phyloP scores from a whole-genome alignment of 1,140 invertebrate genomes.

The Odontomachus brunneus region DNA sequence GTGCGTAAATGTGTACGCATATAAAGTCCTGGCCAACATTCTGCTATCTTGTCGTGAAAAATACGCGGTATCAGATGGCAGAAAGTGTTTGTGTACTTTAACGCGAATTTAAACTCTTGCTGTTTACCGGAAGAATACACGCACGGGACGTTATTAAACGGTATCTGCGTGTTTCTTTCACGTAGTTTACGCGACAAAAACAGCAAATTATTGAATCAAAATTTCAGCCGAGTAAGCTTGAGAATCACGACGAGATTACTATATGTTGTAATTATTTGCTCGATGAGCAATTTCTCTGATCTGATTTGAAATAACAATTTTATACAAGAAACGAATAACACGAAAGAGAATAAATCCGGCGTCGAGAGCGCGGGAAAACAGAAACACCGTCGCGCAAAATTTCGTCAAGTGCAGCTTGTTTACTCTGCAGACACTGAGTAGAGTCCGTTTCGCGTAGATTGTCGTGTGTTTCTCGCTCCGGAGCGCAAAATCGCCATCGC shows the following conservation, averaged over 20 bases:
- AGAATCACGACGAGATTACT: too few species aligned
- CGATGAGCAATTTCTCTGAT: too few species aligned
- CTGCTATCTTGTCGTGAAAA: constrained; percentile 12
- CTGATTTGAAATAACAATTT: too few species aligned
- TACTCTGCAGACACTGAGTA: too few species aligned
- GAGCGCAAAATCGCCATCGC: not conserved
- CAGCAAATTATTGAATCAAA: too few species aligned
- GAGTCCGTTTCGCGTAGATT: not conserved
- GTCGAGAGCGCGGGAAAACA: not conserved
- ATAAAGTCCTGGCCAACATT: not conserved
- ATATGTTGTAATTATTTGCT: too few species aligned
- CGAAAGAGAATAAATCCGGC: not conserved
- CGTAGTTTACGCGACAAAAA: too few species aligned
- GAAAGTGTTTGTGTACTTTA: not conserved
- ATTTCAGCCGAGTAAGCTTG: too few species aligned
- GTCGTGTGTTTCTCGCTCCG: not conserved
- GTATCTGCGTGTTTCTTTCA: not conserved
- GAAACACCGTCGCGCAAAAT: not conserved
- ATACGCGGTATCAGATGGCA: constrained; percentile 26
- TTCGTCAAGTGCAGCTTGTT: not conserved
- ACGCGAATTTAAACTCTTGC: not conserved
- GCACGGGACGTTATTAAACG: not conserved
- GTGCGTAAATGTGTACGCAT: constrained; percentile 32
- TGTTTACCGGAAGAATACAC: not conserved
- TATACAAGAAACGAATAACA: too few species aligned